phyloP scores from a whole-genome alignment of 1,140 invertebrate genomes.

The Diorhabda elongata region DNA sequence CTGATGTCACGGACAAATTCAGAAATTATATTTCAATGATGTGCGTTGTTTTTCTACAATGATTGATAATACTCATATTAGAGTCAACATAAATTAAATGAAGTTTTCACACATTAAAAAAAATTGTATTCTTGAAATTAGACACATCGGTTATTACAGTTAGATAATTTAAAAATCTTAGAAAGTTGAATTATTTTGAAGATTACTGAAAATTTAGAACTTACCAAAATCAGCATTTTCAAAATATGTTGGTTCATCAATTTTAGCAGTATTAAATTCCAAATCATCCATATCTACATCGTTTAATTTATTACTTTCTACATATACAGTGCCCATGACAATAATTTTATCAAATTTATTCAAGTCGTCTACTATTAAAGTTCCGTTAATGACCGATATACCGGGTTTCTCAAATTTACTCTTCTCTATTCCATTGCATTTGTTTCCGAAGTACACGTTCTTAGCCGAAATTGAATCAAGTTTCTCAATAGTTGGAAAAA shows the following conservation, averaged over 20 bases:
- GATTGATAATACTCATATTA: too few relatives aligned
- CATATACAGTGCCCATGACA: conserved; percentile 35
- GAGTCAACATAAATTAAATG: too few relatives aligned
- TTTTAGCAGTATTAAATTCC: conserved; percentile 43
- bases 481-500: conserved; percentile 16
- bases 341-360: conserved; percentile 43
- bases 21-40: too few relatives aligned
- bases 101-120: too few relatives aligned
- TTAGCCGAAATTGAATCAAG: conserved; percentile 20
- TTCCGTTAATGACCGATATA: conserved; percentile 22
- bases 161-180: too few relatives aligned
- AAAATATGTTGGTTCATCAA: conserved; percentile 44
- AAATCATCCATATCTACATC: conserved; percentile 42
- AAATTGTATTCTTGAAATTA: too few relatives aligned
- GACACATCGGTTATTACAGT: too few relatives aligned
- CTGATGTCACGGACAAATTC: too few relatives aligned
- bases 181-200: too few relatives aligned
- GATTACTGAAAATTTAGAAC: not conserved
- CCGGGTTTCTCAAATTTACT: conserved; percentile 20
- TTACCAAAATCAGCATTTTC: conserved; percentile 45
- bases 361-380: conserved; percentile 32
- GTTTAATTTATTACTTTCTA: conserved; percentile 42
- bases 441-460: conserved; percentile 29
- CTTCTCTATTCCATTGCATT: conserved; percentile 23
- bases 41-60: too few relatives aligned